Evolutionary conservation across 1,140 invertebrate species (phyloP).

Genomic region (Hylyphantes graminicola): DNA sequence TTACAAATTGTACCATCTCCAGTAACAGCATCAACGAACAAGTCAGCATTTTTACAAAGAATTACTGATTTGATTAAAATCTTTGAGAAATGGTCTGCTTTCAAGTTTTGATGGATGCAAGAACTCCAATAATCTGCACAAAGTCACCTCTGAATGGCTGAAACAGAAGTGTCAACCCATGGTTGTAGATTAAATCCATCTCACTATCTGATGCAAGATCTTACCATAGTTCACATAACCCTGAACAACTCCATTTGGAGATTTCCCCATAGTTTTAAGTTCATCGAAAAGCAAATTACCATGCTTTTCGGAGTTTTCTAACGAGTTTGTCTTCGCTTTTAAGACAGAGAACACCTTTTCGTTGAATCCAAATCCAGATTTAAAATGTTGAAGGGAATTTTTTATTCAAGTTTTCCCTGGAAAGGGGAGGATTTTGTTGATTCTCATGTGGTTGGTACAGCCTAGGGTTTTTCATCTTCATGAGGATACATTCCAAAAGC

Average conservation of each 20-base stretch:
- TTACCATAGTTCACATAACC: background rate
- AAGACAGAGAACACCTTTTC: background rate
- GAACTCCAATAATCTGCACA: background rate
- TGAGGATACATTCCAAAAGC: slow-evolving; percentile 6
- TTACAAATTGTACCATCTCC: slow-evolving; percentile 15
- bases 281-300: slow-evolving; percentile 17
- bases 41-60: background rate
- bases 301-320: background rate
- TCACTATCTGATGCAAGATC: background rate
- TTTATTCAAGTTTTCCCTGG: slow-evolving; percentile 12
- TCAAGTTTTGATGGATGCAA: background rate
- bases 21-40: slow-evolving; percentile 24
- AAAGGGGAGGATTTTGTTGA: background rate
- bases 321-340: background rate
- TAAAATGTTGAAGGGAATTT: background rate
- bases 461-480: slow-evolving; percentile 18
- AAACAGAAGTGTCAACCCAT: background rate
- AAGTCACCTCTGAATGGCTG: slow-evolving; percentile 3
- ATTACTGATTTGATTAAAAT: background rate
- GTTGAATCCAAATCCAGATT: slow-evolving; percentile 5
- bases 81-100: background rate
- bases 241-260: slow-evolving; percentile 4
- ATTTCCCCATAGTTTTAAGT: slow-evolving; percentile 15
- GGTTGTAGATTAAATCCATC: background rate
- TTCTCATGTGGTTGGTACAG: background rate